Conservation (phyloP, 2,888 invertebrate species). For the Thecophora atra region DNA sequence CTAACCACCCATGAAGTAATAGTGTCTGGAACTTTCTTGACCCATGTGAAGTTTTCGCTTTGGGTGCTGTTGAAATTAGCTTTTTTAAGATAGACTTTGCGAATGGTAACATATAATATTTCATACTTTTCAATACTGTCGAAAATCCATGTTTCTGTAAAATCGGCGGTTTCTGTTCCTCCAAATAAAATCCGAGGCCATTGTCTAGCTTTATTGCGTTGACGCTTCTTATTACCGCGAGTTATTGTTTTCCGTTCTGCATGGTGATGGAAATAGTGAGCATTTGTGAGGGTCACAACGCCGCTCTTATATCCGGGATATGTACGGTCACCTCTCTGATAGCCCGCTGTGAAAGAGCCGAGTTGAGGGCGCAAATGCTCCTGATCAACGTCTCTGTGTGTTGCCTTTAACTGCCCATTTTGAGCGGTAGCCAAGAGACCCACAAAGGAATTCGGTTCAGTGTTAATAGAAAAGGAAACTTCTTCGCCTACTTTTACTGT, state of each 20-base stretch:
- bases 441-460: constrained; percentile 86
- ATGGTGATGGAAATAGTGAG: constrained; percentile 57
- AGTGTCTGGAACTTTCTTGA: constrained; percentile 76
- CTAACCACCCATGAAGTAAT: constrained; percentile 85
- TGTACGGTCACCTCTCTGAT: constrained; percentile 57
- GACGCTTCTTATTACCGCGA: neutral
- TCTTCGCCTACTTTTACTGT: constrained; percentile 81
- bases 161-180: constrained; percentile 68
- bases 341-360: constrained; percentile 67
- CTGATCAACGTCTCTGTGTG: constrained; percentile 68
- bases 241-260: constrained; percentile 50
- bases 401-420: constrained; percentile 78
- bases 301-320: constrained; percentile 59
- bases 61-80: constrained; percentile 45
- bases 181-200: too few species aligned
- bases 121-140: constrained; percentile 63
- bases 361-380: constrained; percentile 70
- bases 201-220: too few species aligned
- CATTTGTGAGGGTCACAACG: constrained; percentile 62
- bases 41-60: constrained; percentile 52
- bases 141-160: constrained; percentile 78
- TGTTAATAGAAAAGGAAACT: constrained; percentile 80
- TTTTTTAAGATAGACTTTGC: neutral
- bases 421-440: constrained; percentile 90
- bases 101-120: neutral